Base-by-base conservation (phyloP, 2,888 invertebrate species). In the Sturmia bella region DNA sequence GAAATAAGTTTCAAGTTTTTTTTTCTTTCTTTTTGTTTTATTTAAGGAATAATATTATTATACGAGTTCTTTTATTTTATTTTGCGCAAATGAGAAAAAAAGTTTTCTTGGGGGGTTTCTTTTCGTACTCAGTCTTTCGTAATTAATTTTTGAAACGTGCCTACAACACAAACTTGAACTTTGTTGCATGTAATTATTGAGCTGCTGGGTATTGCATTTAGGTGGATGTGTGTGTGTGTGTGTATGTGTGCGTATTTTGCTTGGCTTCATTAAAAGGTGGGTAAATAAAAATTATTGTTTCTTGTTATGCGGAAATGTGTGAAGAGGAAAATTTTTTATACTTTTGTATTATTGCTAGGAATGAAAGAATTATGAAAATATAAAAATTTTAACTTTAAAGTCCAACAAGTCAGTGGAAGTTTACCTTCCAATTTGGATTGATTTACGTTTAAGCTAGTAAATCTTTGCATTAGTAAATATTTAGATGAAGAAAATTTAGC, bases 141-240 rank as follows among this genome's bases (percentile, higher is more conserved):
- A 64, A 80, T 80, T 80, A 64, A 75, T 70, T 80, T 69, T 64
- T 43, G 37, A 70, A 80, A 80, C 80, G 80, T 80, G 80, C 70
- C 80, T 80, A 27, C 75, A 75, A 80, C 59, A 61, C 59, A 75
- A 80, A 80, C 57, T 70, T 75, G 69, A 74, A 74, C 69, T 69
- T 69, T 61, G 11, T 32, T 32, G 13, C 9, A n/a, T 50, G 9
- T 32, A 32, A 41, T 52, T 61, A 41, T 32, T 32, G 32, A 5
- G 1, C 5, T 32, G 27, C 3, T 6, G 27, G 3, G 6, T 3
- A 6, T 27, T 57, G 39, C 15, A 4, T n/a, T n/a, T n/a, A n/a
- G n/a, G n/a, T n/a, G n/a, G n/a, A n/a, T 7, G 52, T 61, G 15
- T 24, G 24, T 13, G 17, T 54, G 7, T 50, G 57, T 39, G 6